Evolutionary conservation across 2,113 vertebrate genomes (phyloP), one percentile per base, ranked within the genome.

Genomic region (Pteropus alecto): DNA sequence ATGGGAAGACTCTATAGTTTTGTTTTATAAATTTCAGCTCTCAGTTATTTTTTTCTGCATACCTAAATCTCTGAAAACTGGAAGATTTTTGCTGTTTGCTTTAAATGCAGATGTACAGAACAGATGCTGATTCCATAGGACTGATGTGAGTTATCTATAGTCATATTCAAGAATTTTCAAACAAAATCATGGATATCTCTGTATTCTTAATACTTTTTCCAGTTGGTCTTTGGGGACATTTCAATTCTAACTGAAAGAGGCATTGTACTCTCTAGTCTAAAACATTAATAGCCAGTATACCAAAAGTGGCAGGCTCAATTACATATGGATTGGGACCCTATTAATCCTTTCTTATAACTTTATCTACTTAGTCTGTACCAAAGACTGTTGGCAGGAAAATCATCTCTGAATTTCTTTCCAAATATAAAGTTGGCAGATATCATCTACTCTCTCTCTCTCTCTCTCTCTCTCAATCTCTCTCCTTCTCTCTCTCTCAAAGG

Each of bases 361-460:
- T 84, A 46, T 96, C 94, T 97, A 24, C 92, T 98, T 97, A 48
- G 95, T 97, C 93, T 94, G 33, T 61, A 96, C 35, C 54, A n/a
- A 74, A 79, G 94, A 88, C 54, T 83, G 19, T 81, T 93, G 92
- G 96, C 92, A 93, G 79, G 93, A 97, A 73, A 93, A 73, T 78
- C 41, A 67, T 79, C 81, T 97, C 87, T 65, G 95, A 95, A 68
- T 93, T 96, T 83, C 93, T 95, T 96, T 95, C 77, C 74, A 95
- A 93, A 76, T 73, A 89, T 65, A 68, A 83, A 97, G 82, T 82
- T 91, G 87, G 97, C 1, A 60, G 95, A 91, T 51, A 95, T 93
- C 46, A 95, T 11, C 21, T 70, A 22, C 24, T n/a, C 15, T 84
- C 77, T n/a, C 38, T 83, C 48, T 82, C 51, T 82, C 19, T 11